Percentiles rank a stretch among this genome's conserved stretches.
These are phyloP conservation scores for Microtus oregoni DNA, from an alignment of 2,113 vertebrate genomes.

Conservation along the genomic window DNA sequence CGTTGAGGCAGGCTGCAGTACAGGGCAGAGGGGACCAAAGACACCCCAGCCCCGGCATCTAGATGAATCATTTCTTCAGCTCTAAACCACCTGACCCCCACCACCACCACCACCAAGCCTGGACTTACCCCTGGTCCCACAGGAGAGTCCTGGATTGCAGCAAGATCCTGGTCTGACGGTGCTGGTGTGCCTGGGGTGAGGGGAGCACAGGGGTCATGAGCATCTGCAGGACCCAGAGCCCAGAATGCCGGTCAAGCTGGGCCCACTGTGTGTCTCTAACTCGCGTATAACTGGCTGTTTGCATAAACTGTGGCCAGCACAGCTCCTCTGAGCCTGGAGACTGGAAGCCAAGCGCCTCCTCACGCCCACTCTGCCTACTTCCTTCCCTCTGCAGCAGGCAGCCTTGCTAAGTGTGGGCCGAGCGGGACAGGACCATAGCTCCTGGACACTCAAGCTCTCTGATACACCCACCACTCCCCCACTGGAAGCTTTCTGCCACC, in stretches of 20 bases:
- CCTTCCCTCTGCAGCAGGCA: rapidly evolving
- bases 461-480: conserved; percentile 44
- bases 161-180: rapidly evolving
- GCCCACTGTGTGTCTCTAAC: rapidly evolving
- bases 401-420: conserved; percentile 45
- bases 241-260: rapidly evolving
- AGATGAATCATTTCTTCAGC: not conserved
- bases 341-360: not conserved
- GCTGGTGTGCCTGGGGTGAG: conserved; percentile 52
- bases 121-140: conserved; percentile 92
- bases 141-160: conserved; percentile 85
- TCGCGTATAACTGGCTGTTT: rapidly evolving
- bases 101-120: rapidly evolving
- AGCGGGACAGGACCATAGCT: conserved; percentile 64
- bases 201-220: conserved; percentile 27
- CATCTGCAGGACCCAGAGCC: not conserved
- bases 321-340: not conserved
- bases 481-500: not conserved
- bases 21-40: rapidly evolving
- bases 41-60: not conserved
- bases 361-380: rapidly evolving
- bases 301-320: not conserved
- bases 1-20: rapidly evolving
- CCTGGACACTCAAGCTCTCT: conserved; percentile 38
- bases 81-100: rapidly evolving